Base-by-base conservation (phyloP, 2,797 vertebrate species). In the Acanthurus lineatus region DNA sequence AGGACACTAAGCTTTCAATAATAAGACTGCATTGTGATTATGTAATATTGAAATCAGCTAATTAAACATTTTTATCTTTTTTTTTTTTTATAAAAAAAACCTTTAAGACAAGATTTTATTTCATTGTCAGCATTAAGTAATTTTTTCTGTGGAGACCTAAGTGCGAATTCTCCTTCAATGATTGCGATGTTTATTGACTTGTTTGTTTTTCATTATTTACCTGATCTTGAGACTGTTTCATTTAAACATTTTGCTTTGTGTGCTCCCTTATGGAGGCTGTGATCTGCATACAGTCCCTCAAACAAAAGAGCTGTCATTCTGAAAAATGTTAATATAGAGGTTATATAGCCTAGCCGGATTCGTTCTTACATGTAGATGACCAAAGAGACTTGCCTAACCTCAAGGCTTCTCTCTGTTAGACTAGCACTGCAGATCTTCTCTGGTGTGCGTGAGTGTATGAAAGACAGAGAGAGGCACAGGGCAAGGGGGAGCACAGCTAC, bases 361-460 rank as follows among this genome's bases (percentile, higher is more conserved):
- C 47, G 47, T 69, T 16, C 28, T 40, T n/a, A 51, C 22, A 53
- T 38, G 16, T 44, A n/a, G 20, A 22, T 48, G 3, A 52, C 47
- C 69, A 59, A 52, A 49, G 35, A 65, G 25, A 65, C 20, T 32
- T 47, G 56, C 22, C 59, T 14, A 56, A 68, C 58, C 44, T 54
- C 11, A 74, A 71, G 45, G 70, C 20, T 20, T 59, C 15, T 61
- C 20, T 69, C 35, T 67, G 8, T 58, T 11, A 57, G 35, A 62
- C 59, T 69, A 69, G 69, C 69, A 44, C 70, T 73, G 66, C 81
- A 82, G 79, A 79, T 20, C 57, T 63, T 64, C 32, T 54, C 45
- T 78, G 45, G 56, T 75, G 61, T 69, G 61, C 45, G 25, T 10
- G 28, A 17, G 56, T 35, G 76, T 52, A 51, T 61, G 71, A 64